Conservation (phyloP, 2,888 invertebrate species). For the Thymelicus sylvestris region DNA sequence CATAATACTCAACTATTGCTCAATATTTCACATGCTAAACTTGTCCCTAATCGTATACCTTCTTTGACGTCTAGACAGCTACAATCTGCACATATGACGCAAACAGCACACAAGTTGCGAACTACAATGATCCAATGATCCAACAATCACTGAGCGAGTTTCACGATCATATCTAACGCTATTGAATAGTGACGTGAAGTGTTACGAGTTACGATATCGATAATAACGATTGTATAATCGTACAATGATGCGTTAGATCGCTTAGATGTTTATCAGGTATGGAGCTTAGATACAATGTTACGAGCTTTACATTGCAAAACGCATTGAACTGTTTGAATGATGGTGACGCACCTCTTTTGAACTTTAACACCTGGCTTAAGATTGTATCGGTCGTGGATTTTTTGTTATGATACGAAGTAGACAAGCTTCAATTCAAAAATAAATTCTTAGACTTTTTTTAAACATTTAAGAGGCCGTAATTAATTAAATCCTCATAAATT, state of each 20-base stretch:
- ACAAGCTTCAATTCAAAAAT: background rate
- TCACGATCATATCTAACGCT: conserved; percentile 23
- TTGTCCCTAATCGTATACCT: background rate
- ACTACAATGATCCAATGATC: conserved; percentile 13
- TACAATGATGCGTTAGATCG: conserved; percentile 39
- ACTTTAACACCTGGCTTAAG: conserved; percentile 15
- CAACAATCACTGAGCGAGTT: conserved; percentile 20
- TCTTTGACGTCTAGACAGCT: background rate
- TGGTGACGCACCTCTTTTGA: conserved; percentile 20
- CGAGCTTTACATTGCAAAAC: conserved; percentile 28
- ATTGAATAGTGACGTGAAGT: conserved; percentile 56
- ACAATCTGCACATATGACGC: background rate
- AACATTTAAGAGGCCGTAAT: too few relatives aligned
- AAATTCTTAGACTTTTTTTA: too few relatives aligned
- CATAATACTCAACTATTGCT: too few relatives aligned
- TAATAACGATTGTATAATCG: conserved; percentile 50
- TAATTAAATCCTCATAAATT: background rate
- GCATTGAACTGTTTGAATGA: conserved; percentile 15
- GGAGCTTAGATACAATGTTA: conserved; percentile 24
- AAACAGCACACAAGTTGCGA: background rate
- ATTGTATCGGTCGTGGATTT: conserved; percentile 3
- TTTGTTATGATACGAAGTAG: background rate
- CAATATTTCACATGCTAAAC: background rate
- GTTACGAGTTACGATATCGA: conserved; percentile 59
- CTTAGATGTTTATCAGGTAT: conserved; percentile 21